Evolutionary conservation across 2,888 invertebrate genomes (phyloP).

Genomic region (Podabrus alpinus): DNA sequence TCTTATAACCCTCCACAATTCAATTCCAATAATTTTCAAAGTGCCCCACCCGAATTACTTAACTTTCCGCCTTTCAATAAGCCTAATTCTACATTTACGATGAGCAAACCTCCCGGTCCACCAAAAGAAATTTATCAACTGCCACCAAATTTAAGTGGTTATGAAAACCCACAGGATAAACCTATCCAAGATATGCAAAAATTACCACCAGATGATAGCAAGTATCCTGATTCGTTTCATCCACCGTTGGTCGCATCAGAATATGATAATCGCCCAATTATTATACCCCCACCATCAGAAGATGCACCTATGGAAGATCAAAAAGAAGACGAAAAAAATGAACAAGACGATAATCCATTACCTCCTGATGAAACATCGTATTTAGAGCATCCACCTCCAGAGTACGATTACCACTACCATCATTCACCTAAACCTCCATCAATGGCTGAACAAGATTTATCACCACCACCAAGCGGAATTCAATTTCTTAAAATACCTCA

Average conservation of each 20-base stretch:
- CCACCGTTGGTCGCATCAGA: constrained; percentile 6
- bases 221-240: constrained; percentile 1
- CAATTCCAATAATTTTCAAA: constrained; percentile 7
- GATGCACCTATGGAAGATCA: not conserved
- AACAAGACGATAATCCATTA: constrained; percentile 5
- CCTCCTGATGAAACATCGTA: constrained; percentile 25
- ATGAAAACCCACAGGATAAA: not conserved
- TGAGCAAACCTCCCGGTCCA: constrained; percentile 54
- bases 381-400: constrained; percentile 26
- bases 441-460: constrained; percentile 48
- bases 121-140: constrained; percentile 35
- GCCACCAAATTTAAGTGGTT: not conserved
- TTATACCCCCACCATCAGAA: not conserved
- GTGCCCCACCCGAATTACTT: not conserved
- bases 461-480: constrained; percentile 50
- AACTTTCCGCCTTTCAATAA: constrained; percentile 24
- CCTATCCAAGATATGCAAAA: not conserved
- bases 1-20: constrained; percentile 46
- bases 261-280: not conserved
- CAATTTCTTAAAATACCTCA: constrained; percentile 32
- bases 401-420: constrained; percentile 17
- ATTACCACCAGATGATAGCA: not conserved
- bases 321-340: not conserved
- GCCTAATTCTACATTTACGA: constrained; percentile 27
- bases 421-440: constrained; percentile 26